Evolutionary conservation across 2,888 invertebrate species (phyloP).

Genomic region (Andricus quercusramuli): DNA sequence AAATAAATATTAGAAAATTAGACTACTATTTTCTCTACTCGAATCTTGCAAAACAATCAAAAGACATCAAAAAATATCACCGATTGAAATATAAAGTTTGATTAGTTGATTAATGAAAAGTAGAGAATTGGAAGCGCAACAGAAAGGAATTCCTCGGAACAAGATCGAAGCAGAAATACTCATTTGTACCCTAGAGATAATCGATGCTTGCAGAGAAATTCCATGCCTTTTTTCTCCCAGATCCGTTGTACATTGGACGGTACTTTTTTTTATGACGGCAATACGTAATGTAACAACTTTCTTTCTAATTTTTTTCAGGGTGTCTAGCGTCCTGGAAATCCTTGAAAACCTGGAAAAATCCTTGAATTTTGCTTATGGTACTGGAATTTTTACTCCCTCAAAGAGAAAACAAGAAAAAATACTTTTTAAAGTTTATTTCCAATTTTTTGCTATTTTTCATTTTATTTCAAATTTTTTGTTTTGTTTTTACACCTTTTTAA

Average conservation of each 20-base stretch:
- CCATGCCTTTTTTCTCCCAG: constrained; percentile 36
- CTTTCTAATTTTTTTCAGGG: background rate
- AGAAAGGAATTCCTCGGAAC: constrained; percentile 2
- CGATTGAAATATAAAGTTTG: background rate
- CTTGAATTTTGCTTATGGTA: no score
- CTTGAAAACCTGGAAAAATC: no score
- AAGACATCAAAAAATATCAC: background rate
- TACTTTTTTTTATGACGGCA: constrained; percentile 52
- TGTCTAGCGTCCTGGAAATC: no score
- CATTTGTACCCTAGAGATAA: background rate
- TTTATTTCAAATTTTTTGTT: no score
- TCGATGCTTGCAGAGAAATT: constrained; percentile 45
- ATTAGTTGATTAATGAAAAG: background rate
- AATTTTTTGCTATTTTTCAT: no score
- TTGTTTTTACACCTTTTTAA: no score
- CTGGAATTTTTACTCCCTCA: no score
- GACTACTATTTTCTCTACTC: background rate
- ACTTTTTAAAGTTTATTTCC: no score
- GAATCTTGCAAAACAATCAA: background rate
- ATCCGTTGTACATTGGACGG: constrained; percentile 66
- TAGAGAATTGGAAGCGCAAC: background rate
- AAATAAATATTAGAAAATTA: constrained; percentile 1
- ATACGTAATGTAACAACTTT: constrained; percentile 32
- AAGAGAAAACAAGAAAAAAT: no score
- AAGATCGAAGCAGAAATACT: background rate